These are phyloP conservation scores for Philereme transversata DNA, from an alignment of 2,888 invertebrate genomes.

Conservation along the genomic window DNA sequence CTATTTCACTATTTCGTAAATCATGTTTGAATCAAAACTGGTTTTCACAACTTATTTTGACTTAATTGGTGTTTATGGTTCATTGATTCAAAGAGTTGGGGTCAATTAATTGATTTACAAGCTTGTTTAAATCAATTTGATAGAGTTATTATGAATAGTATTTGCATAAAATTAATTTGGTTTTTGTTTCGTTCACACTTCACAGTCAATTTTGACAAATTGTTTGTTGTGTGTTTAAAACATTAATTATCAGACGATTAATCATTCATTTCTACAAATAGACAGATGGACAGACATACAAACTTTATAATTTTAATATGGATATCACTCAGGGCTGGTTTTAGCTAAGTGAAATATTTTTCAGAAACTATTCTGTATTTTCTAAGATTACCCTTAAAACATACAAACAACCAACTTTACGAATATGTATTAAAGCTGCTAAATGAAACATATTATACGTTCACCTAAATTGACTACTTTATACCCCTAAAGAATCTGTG, in stretches of 20 bases:
- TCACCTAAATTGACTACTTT: no score
- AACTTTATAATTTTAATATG: no score
- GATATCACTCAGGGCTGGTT: no score
- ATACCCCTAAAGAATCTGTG: not conserved
- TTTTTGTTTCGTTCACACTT: conserved; percentile 17
- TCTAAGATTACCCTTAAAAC: no score
- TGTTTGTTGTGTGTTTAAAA: not conserved
- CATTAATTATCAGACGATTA: not conserved
- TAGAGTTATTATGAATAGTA: conserved; percentile 22
- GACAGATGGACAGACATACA: no score
- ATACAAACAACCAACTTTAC: no score
- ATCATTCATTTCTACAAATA: no score
- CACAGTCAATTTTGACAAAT: conserved; percentile 8
- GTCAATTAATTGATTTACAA: conserved; percentile 30
- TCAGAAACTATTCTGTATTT: no score
- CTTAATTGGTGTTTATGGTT: conserved; percentile 20
- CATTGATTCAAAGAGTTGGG: conserved; percentile 23
- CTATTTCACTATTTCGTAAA: not conserved
- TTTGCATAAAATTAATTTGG: conserved; percentile 26
- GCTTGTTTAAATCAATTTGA: conserved; percentile 25
- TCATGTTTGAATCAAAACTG: conserved; percentile 10
- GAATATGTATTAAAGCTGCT: no score
- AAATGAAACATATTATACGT: no score
- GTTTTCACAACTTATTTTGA: conserved; percentile 10
- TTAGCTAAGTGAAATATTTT: no score